Evolutionary conservation across 37 sponge, comb jelly and placozoan species (phyloP).

Genomic region (Sycon ciliatum): DNA sequence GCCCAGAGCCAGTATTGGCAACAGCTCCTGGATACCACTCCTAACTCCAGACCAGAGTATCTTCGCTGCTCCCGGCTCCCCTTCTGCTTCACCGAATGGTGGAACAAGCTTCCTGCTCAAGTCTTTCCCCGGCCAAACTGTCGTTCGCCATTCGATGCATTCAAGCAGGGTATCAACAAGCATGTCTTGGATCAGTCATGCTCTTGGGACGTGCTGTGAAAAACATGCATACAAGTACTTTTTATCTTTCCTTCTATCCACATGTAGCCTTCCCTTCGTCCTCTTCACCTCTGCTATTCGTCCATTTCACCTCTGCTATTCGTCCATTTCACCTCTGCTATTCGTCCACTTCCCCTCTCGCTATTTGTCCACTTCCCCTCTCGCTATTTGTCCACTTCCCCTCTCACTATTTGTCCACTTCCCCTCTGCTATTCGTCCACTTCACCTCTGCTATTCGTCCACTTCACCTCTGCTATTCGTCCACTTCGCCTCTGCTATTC

Average conservation of each 20-base stretch:
- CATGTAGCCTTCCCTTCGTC: conserved; percentile 15
- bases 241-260: too few relatives aligned
- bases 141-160: conserved; percentile 39
- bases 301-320: background rate
- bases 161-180: conserved; percentile 49
- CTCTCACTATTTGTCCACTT: background rate
- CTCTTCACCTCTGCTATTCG: background rate
- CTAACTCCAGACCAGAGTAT: too few relatives aligned
- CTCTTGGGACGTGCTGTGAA: too few relatives aligned
- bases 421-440: conserved; percentile 5
- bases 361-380: background rate
- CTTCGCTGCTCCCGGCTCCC: too few relatives aligned
- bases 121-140: too few relatives aligned
- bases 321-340: conserved; percentile 5
- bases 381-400: background rate
- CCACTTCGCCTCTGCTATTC: too few relatives aligned
- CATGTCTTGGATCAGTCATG: too few relatives aligned
- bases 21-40: too few relatives aligned
- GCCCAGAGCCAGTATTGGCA: too few relatives aligned
- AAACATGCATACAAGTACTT: too few relatives aligned
- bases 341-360: conserved; percentile 12
- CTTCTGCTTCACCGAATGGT: too few relatives aligned
- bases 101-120: too few relatives aligned
- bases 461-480: conserved; percentile 32
- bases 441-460: conserved; percentile 1